A percentile compares a stretch with the other conserved stretches of the same genome.
These are phyloP conservation scores for Brachyhypopomus occidentalis DNA, from an alignment of 2,113 vertebrate species.

Conservation along the genomic window DNA sequence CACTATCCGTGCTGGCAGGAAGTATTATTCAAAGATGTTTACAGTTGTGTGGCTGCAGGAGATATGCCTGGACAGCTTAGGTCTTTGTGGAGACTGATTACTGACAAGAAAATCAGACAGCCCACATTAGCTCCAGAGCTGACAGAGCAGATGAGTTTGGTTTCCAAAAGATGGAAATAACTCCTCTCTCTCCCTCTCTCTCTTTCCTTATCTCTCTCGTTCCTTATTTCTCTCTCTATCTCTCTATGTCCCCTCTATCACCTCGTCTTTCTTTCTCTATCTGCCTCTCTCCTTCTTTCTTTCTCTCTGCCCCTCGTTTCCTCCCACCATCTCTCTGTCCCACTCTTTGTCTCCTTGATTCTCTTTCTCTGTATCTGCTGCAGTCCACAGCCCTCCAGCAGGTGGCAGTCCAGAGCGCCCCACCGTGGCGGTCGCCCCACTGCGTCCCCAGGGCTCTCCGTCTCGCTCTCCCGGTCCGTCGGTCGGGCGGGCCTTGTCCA, in stretches of 20 bases:
- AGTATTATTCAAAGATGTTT: neutral
- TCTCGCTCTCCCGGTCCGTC: constrained; percentile 81
- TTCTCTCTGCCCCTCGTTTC: constrained; percentile 5
- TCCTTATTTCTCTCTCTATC: neutral
- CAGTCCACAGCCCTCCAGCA: constrained; percentile 79
- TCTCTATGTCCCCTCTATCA: constrained; percentile 24
- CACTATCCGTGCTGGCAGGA: neutral
- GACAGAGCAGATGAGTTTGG: too few species aligned
- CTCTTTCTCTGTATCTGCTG: constrained; percentile 10
- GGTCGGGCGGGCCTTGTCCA: constrained; percentile 80
- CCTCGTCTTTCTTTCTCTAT: neutral
- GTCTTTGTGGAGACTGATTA: too few species aligned
- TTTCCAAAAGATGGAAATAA: too few species aligned
- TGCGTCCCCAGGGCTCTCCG: constrained; percentile 86
- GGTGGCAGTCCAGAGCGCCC: constrained; percentile 84
- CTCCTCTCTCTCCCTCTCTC: constrained; percentile 9
- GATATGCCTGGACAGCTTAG: neutral
- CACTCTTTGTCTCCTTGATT: too few species aligned
- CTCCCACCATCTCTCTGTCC: neutral
- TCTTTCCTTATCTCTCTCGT: neutral
- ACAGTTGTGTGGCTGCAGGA: neutral
- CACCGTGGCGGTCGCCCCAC: constrained; percentile 80
- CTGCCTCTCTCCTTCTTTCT: neutral
- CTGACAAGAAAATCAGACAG: too few species aligned
- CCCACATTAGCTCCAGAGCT: too few species aligned